Evolutionary conservation across 2,797 vertebrate species (phyloP).

Genomic region (Tiaroga cobitis): DNA sequence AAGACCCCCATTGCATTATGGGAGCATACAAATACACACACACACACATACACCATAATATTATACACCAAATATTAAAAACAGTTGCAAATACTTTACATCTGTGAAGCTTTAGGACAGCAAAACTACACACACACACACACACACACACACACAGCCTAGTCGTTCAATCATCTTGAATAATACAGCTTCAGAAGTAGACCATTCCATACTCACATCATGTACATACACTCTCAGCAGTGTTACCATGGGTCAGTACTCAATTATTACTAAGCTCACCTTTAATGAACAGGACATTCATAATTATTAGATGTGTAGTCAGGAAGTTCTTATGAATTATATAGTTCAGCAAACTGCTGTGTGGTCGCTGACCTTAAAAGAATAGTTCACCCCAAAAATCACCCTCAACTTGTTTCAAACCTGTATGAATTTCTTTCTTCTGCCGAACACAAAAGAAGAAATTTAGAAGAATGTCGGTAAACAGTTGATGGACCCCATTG

Average conservation of each 20-base stretch:
- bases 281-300: neutral
- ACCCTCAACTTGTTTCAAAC: neutral
- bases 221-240: slow-evolving; percentile 18
- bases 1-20: neutral
- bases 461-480: neutral
- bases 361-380: neutral
- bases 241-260: neutral
- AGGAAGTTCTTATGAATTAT: neutral
- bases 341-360: slow-evolving; percentile 8
- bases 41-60: neutral
- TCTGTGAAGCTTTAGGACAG: neutral
- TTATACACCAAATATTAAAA: neutral
- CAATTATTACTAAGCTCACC: slow-evolving; percentile 13
- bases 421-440: neutral
- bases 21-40: neutral
- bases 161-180: neutral
- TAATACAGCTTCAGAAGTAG: slow-evolving; percentile 27
- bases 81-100: neutral
- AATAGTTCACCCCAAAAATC: neutral
- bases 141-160: neutral
- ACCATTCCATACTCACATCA: neutral
- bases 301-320: slow-evolving; percentile 12
- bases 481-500: no score
- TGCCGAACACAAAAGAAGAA: neutral
- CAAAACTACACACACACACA: neutral